Evolutionary conservation across 2,888 invertebrate genomes (phyloP).

Genomic region (Athalia cordata): DNA sequence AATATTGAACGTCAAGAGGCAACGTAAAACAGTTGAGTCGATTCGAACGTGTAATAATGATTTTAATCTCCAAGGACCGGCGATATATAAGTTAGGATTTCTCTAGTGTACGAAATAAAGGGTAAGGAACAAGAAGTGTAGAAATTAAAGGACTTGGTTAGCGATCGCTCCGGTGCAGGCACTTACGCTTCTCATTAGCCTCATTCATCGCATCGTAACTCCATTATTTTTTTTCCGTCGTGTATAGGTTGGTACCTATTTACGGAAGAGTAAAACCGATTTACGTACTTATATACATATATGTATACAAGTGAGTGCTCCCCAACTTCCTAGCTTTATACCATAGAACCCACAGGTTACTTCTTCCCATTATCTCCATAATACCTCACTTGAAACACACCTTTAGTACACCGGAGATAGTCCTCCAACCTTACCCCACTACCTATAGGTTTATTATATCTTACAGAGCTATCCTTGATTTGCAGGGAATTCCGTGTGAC

Average conservation of each 20-base stretch:
- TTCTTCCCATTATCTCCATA: neutral
- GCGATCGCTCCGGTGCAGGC: slow-evolving; percentile 23
- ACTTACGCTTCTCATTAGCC: slow-evolving; percentile 46
- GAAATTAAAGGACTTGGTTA: slow-evolving; percentile 28
- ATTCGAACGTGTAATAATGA: slow-evolving; percentile 53
- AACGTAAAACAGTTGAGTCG: slow-evolving; percentile 8
- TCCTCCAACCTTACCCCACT: slow-evolving; percentile 1
- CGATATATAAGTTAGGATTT: slow-evolving; percentile 46
- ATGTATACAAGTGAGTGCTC: slow-evolving; percentile 7
- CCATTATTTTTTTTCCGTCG: slow-evolving; percentile 31
- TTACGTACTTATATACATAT: neutral
- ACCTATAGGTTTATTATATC: neutral
- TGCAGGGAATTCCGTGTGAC: neutral
- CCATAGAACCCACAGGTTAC: neutral
- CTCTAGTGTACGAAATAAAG: neutral
- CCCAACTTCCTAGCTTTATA: slow-evolving; percentile 18
- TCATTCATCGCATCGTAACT: slow-evolving; percentile 43
- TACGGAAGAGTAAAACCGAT: slow-evolving; percentile 39
- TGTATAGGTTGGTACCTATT: neutral
- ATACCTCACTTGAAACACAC: neutral
- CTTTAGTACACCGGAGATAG: slow-evolving; percentile 20
- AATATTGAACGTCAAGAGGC: slow-evolving; percentile 31
- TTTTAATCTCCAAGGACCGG: slow-evolving; percentile 54
- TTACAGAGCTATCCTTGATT: neutral
- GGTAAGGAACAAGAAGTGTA: neutral